Evolutionary conservation across 2,113 vertebrate species (phyloP), one percentile per base, ranked within the genome.

Genomic region (Aplodontia rufa): DNA sequence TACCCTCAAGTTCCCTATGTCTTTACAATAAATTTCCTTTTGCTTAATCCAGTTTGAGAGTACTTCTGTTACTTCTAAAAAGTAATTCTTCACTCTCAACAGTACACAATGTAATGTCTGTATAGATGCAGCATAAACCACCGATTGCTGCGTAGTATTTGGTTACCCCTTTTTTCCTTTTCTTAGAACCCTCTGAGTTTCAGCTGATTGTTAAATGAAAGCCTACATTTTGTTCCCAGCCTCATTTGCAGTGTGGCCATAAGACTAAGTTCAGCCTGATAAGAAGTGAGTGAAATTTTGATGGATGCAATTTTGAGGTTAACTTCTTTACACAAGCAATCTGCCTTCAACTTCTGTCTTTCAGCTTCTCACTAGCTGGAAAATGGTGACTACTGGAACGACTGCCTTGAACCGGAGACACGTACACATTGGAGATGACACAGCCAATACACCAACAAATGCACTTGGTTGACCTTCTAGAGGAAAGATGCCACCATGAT

Each of bases 11-110:
- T 74, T 69, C 22, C 30, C 32, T n/a, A 1, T 55, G 32, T 91
- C 71, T 82, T 78, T 49, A 42, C 58, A 42, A 74, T 8, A 69
- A 75, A 76, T 84, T 87, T 60, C 75, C 40, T 87, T 97, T 87
- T 20, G 37, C 49, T 55, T 64, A 76, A 62, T 8, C 24, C 37
- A 74, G 11, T 1, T 82, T 26, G 75, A 62, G 26, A 60, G 35
- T 42, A 75, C 16, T 71, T 92, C 35, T 84, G 16, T 84, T 75
- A 83, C 45, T 79, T 58, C 42, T n/a, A 64, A 62, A 68, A 11
- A 90, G 55, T 88, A 76, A 55, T 3, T 42, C 26, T 83, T 90
- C 32, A 74, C 32, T 78, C 11, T 51, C 55, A 72, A 37, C 49
- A 75, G 89, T 66, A 93, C 80, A 42, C 12, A 88, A 40, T 28